Evolutionary conservation across 2,888 invertebrate genomes (phyloP).

Genomic region (Opisthograptis luteolata): DNA sequence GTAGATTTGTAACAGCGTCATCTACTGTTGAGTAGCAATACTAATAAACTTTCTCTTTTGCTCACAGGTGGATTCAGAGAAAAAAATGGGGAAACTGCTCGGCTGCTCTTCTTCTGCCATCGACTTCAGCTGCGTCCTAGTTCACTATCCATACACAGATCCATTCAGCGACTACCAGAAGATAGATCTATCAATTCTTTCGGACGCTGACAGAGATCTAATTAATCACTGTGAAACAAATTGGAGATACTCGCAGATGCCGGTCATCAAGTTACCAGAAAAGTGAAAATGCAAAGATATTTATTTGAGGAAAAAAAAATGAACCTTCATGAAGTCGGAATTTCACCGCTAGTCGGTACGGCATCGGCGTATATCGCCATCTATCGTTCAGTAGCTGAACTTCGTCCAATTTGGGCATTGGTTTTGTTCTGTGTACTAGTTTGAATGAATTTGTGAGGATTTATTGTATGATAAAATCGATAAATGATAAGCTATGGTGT

Average conservation of each 20-base stretch:
- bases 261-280: slow-evolving; percentile 87
- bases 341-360: slow-evolving; percentile 27
- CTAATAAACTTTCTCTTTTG: slow-evolving; percentile 51
- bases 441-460: slow-evolving; percentile 11
- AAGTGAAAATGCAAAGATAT: slow-evolving; percentile 71
- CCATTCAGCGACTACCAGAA: slow-evolving; percentile 75
- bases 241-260: slow-evolving; percentile 86
- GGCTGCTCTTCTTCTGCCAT: slow-evolving; percentile 68
- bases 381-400: slow-evolving; percentile 49
- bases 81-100: slow-evolving; percentile 76
- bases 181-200: slow-evolving; percentile 75
- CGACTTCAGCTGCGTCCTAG: slow-evolving; percentile 83
- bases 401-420: slow-evolving; percentile 28
- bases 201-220: slow-evolving; percentile 85
- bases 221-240: slow-evolving; percentile 88
- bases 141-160: slow-evolving; percentile 80
- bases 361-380: slow-evolving; percentile 69
- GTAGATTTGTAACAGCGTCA: background rate
- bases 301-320: slow-evolving; percentile 50
- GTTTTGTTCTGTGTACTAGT: slow-evolving; percentile 21
- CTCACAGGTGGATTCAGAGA: slow-evolving; percentile 84
- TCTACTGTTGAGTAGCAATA: slow-evolving; percentile 27
- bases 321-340: slow-evolving; percentile 23
- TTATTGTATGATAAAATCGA: slow-evolving; percentile 11
- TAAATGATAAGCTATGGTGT: too few relatives aligned